These are phyloP conservation scores for Oncorhynchus gorbuscha DNA, from an alignment of 2,113 vertebrate genomes.

Conservation along the genomic window DNA sequence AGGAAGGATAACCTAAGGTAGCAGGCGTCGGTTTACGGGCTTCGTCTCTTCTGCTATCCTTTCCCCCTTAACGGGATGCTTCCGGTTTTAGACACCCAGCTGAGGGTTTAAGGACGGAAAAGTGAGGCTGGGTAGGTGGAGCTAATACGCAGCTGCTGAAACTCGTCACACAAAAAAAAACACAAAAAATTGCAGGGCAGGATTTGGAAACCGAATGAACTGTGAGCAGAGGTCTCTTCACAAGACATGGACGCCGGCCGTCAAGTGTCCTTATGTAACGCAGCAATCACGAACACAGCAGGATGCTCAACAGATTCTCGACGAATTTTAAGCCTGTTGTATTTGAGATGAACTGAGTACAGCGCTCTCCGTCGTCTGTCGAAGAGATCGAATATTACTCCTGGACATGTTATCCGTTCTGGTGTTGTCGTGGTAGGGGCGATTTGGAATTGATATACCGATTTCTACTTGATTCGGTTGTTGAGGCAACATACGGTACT, in stretches of 20 bases:
- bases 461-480: too few species aligned
- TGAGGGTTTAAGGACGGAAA: not conserved
- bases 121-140: conserved; percentile 20
- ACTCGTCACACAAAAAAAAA: conserved; percentile 36
- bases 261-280: not conserved
- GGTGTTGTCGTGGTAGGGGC: too few species aligned
- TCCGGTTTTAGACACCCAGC: too few species aligned
- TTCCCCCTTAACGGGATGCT: too few species aligned
- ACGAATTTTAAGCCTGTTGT: not conserved
- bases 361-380: too few species aligned
- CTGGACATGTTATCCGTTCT: too few species aligned
- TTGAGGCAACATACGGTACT: too few species aligned
- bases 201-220: conserved; percentile 16
- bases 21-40: too few species aligned
- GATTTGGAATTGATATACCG: too few species aligned
- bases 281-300: not conserved
- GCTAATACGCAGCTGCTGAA: conserved; percentile 52
- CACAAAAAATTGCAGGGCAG: not conserved
- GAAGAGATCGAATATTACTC: too few species aligned
- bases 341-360: not conserved
- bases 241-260: conserved; percentile 7
- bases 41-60: too few species aligned
- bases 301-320: not conserved
- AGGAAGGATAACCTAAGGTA: not conserved
- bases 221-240: conserved; percentile 13